phyloP scores from a whole-genome alignment of 2,888 invertebrate species.

The Metellina segmentata region DNA sequence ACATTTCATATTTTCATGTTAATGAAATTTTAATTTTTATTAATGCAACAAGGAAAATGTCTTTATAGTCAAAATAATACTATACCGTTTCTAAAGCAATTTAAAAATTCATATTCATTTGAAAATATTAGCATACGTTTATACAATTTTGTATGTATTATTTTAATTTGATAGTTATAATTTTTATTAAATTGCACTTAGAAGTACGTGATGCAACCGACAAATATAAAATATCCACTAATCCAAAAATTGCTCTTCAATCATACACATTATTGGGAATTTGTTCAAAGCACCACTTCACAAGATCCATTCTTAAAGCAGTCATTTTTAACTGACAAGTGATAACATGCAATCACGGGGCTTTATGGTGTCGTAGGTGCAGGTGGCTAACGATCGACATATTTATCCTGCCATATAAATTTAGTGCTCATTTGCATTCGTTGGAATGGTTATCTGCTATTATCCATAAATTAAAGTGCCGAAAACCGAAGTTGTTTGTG shows the following conservation, averaged over 20 bases:
- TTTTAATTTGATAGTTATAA: too few species aligned
- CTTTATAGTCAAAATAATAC: too few species aligned
- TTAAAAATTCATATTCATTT: too few species aligned
- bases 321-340: constrained; percentile 29
- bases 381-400: constrained; percentile 39
- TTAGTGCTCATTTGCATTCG: constrained; percentile 42
- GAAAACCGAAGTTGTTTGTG: constrained; percentile 1
- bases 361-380: constrained; percentile 1
- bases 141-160: too few species aligned
- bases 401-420: constrained; percentile 22
- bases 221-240: background rate
- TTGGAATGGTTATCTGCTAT: constrained; percentile 51
- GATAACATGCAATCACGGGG: constrained; percentile 12
- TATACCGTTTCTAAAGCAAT: too few species aligned
- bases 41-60: too few species aligned
- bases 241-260: background rate
- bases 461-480: constrained; percentile 53
- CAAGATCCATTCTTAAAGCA: background rate
- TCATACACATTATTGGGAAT: background rate
- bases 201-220: background rate
- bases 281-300: background rate
- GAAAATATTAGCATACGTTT: too few species aligned
- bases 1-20: too few species aligned
- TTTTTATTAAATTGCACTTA: too few species aligned
- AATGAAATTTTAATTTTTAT: too few species aligned